Evolutionary conservation across 2,113 vertebrate genomes (phyloP), one percentile per base, ranked within the genome.

Genomic region (Bujurquina vittata): DNA sequence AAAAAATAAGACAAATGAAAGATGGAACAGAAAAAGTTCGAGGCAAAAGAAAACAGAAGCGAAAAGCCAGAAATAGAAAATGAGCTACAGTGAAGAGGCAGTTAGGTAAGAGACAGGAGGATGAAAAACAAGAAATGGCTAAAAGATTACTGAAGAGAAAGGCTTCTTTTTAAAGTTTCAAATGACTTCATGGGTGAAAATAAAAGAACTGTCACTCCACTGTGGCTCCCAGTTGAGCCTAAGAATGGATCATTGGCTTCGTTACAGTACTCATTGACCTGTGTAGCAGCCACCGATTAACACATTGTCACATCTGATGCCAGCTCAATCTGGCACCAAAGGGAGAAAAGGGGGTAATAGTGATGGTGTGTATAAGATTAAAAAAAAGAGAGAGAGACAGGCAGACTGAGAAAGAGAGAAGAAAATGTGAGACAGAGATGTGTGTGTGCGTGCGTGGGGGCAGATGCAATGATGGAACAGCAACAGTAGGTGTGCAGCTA

Each of bases 291-390:
- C 23, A 37, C 73, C 73, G 77, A 88, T 91, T 89, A 90, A 87
- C 92, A 91, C 84, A 33, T 72, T 84, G 89, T 87, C 87, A 87
- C 89, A 90, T 89, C 85, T 77, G 85, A 87, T 87, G 89, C 88
- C 86, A 89, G 77, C 67, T 62, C 67, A 40, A 90, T 85, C 78
- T 60, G 9, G 55, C 61, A 80, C 23, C 61, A 22, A n/a, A 17
- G n/a, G 12, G 12, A 56, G 26, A 10, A 23, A 12, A 43, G 33
- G 10, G 6, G 29, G 23, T 75, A 20, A 26, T 2, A 56, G 52
- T 17, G 56, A 56, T 60, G 10, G 20, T 31, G 11, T 52, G 85
- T 49, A 17, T n/a, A 54, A 57, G 14, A 60, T 79, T 62, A 46
- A 52, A 77, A 55, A 40, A 75, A 31, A 49, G 12, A 77, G 37